These are phyloP conservation scores for Elephas maximus DNA, from an alignment of 2,113 vertebrate species.

Conservation along the genomic window DNA sequence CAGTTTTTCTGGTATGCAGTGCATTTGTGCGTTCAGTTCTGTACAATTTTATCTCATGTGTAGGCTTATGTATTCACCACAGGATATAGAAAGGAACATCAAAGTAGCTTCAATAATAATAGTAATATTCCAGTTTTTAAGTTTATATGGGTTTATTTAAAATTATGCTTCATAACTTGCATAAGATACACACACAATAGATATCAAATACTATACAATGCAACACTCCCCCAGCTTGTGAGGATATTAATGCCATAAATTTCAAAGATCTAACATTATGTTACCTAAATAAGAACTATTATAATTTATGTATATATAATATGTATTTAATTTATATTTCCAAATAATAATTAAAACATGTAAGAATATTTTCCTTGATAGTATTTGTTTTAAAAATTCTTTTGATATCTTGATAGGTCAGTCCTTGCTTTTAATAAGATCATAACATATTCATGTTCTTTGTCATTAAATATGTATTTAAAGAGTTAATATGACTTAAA, in stretches of 20 bases:
- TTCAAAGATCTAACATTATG: conserved; percentile 46
- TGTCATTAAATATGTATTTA: conserved; percentile 2
- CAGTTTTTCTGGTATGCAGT: background rate
- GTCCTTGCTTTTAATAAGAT: background rate
- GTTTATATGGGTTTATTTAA: conserved; percentile 5
- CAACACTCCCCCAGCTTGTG: background rate
- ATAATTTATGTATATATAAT: too few species aligned
- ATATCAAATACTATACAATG: conserved; percentile 26
- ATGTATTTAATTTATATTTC: background rate
- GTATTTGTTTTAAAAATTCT: background rate
- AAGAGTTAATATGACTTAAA: conserved; percentile 30
- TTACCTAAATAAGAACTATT: conserved; percentile 41
- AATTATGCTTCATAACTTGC: conserved; percentile 10
- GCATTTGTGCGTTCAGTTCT: background rate
- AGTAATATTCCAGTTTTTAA: background rate
- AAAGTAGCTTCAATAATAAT: conserved; percentile 16
- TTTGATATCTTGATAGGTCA: background rate
- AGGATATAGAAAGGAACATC: background rate
- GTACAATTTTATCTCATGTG: background rate
- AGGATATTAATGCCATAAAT: background rate
- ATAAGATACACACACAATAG: background rate
- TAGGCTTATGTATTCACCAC: background rate
- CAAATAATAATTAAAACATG: conserved; percentile 54
- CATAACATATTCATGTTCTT: background rate
- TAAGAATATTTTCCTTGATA: conserved; percentile 6